Evolutionary conservation across 1,140 invertebrate genomes (phyloP), one percentile per base, ranked within the genome.

Genomic region (Drosophila mojavensis): DNA sequence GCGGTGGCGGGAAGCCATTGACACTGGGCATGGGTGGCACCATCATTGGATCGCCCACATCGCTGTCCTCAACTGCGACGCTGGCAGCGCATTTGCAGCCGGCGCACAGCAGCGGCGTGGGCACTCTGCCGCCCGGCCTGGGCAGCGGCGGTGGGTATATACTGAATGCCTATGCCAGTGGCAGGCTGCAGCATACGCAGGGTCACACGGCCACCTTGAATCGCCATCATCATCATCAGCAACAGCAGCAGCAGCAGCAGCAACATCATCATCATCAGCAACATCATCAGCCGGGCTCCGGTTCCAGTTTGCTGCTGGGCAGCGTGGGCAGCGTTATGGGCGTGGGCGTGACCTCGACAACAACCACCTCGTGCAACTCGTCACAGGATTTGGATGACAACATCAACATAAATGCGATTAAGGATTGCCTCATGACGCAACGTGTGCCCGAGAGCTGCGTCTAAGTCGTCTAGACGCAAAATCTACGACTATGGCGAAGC

Each of bases 381-480:
- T 92, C 91, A 11, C 91, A 85, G 75, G 91, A 92, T 53, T 65
- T 92, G 65, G 91, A 92, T 48, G 91, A 92, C 47, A 91, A 91
- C 61, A 92, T 92, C 51, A 92, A 92, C 48, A 92, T 92, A 59
- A 92, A 92, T 78, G 91, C 91, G 33, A 92, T 92, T 60, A 92
- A 92, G 73, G 91, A 92, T 75, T 92, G 91, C 64, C 84, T 92
- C 54, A 92, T 92, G 91, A 92, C 91, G 54, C 91, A 92, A 56
- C 85, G 91, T 51, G 91, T 92, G 60, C 91, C 91, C 51, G 91
- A 92, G 60, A 92, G 91, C 55, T 92, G 91, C 58, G 91, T 92
- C 64, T 92, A 89, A 88, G 39, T 20, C 4, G 61, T 56, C 55
- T 58, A 53, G 13, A 70, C 39, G 28, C 1, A 3, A 45, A 28